Percentiles rank a stretch among this genome's conserved stretches.
Evolutionary conservation across 2,113 vertebrate species (phyloP).

Genomic region (Tricholaema leucomelas): DNA sequence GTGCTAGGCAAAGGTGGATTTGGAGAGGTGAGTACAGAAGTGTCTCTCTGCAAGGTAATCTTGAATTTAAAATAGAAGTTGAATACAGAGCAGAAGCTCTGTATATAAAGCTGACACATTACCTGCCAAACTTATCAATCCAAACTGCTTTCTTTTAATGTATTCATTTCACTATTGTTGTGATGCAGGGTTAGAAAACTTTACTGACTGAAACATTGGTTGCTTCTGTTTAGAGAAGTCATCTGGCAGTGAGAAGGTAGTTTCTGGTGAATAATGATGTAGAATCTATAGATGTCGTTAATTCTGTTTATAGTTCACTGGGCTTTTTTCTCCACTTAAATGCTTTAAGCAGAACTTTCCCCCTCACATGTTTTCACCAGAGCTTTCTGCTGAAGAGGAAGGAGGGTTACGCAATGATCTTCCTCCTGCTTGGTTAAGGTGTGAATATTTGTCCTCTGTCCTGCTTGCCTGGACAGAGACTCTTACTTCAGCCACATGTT

Average conservation of each 20-base stretch:
- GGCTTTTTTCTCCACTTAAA: accelerated
- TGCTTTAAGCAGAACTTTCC: neutral
- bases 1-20: slow-evolving; percentile 95
- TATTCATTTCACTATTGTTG: neutral
- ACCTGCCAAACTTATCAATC: neutral
- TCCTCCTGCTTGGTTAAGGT: neutral
- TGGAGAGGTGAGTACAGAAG: slow-evolving; percentile 87
- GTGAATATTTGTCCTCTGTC: neutral
- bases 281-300: neutral
- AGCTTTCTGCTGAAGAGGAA: neutral
- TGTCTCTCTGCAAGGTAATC: neutral
- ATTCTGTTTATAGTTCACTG: neutral
- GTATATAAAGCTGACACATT: neutral
- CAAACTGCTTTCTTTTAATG: neutral
- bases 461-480: neutral
- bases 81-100: neutral
- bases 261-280: neutral
- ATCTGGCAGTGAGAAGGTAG: neutral
- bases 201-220: neutral
- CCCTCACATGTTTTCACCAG: neutral
- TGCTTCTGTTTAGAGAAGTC: neutral
- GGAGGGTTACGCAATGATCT: neutral
- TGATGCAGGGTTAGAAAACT: neutral
- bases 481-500: neutral
- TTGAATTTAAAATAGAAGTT: neutral